Evolutionary conservation across 1,140 invertebrate species (phyloP).

Genomic region (Neodiprion lecontei): DNA sequence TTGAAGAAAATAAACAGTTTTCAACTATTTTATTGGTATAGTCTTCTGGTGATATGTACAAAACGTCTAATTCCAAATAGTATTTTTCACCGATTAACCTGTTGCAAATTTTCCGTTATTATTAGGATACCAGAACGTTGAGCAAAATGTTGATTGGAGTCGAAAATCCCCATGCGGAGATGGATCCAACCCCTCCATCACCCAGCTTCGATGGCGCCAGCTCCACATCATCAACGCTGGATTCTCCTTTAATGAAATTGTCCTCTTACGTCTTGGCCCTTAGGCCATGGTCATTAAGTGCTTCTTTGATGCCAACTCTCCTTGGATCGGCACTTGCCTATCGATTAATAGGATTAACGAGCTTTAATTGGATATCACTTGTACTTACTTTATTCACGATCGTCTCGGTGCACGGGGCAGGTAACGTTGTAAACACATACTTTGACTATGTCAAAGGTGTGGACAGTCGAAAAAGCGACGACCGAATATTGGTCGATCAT

Average conservation of each 20-base stretch:
- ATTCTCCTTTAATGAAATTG: conserved; percentile 78
- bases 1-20: no score
- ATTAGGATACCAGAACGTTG: no score
- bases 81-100: no score
- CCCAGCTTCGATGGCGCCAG: conserved; percentile 33
- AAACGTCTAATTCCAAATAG: no score
- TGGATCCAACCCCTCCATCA: conserved; percentile 24
- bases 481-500: conserved; percentile 91
- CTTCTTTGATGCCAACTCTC: conserved; percentile 87
- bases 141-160: conserved; percentile 40
- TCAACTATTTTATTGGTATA: no score
- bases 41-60: no score
- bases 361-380: conserved; percentile 80
- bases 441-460: conserved; percentile 94
- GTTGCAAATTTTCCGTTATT: no score
- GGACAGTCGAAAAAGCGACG: conserved; percentile 90
- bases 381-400: conserved; percentile 84
- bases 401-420: conserved; percentile 91
- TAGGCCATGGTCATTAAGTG: conserved; percentile 91
- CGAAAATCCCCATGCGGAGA: conserved; percentile 22
- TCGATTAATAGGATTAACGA: conserved; percentile 71
- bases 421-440: conserved; percentile 97
- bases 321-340: conserved; percentile 87
- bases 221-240: conserved; percentile 32
- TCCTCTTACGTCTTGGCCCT: conserved; percentile 87